Evolutionary conservation across 2,888 invertebrate species (phyloP).

Genomic region (Ophioninae sp.): DNA sequence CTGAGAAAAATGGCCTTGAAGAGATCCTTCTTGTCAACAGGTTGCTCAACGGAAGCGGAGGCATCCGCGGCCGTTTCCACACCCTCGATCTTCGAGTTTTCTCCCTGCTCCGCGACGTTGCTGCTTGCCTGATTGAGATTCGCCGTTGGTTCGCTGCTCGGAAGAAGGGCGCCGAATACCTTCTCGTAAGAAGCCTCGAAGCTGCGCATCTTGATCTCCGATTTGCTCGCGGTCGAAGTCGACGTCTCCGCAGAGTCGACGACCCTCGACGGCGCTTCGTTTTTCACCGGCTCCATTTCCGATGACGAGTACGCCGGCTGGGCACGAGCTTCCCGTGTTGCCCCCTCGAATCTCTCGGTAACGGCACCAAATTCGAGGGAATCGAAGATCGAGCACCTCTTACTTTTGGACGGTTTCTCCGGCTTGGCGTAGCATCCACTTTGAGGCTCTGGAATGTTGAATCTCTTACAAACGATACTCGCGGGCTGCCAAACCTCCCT

Average conservation of each 20-base stretch:
- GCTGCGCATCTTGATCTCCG: constrained; percentile 68
- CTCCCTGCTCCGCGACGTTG: constrained; percentile 7
- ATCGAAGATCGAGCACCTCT: constrained; percentile 89
- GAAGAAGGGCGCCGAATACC: constrained; percentile 65
- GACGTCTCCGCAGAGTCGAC: constrained; percentile 34
- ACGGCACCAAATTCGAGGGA: constrained; percentile 84
- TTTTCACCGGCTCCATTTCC: constrained; percentile 12
- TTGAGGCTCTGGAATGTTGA: constrained; percentile 95
- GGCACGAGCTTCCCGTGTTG: constrained; percentile 57
- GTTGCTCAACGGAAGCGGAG: constrained; percentile 54
- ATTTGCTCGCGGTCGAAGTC: constrained; percentile 16
- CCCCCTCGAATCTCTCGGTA: constrained; percentile 69
- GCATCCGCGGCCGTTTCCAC: constrained; percentile 1
- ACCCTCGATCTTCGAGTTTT: background rate
- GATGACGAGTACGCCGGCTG: constrained; percentile 38
- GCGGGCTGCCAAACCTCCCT: constrained; percentile 91
- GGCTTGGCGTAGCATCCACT: constrained; percentile 80
- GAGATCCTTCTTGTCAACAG: constrained; percentile 87
- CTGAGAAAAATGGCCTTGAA: constrained; percentile 95
- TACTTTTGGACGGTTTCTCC: constrained; percentile 84
- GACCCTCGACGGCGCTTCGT: constrained; percentile 1
- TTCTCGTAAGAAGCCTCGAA: constrained; percentile 75
- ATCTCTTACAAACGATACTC: constrained; percentile 92
- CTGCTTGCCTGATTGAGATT: constrained; percentile 22
- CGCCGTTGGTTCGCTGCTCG: background rate